Evolutionary conservation across 2,797 vertebrate species (phyloP).

Genomic region (Varecia variegata): DNA sequence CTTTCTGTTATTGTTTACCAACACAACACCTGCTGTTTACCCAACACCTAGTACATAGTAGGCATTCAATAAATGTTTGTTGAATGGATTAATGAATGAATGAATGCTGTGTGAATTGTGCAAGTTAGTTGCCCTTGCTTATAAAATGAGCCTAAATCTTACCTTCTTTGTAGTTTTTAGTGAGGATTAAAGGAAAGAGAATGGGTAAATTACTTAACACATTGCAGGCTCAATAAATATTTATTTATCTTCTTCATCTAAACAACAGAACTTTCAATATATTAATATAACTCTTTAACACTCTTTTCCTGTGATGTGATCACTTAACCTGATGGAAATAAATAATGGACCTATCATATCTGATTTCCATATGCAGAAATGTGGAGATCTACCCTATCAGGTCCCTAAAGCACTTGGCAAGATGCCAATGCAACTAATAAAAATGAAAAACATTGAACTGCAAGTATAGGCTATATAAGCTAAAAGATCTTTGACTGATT

Average conservation of each 20-base stretch:
- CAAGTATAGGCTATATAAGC: constrained; percentile 81
- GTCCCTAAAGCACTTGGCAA: constrained; percentile 77
- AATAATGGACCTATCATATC: constrained; percentile 66
- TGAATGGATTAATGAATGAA: background rate
- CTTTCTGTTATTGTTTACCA: background rate
- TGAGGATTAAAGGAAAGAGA: background rate
- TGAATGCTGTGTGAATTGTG: background rate
- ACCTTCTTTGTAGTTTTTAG: background rate
- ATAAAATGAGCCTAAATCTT: background rate
- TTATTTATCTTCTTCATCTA: background rate
- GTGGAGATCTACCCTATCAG: constrained; percentile 83
- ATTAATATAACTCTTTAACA: background rate
- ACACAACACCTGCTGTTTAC: background rate
- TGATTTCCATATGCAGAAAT: constrained; percentile 76
- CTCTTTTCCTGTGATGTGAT: constrained; percentile 64
- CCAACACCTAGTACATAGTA: background rate
- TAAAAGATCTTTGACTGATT: background rate
- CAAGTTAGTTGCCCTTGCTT: background rate
- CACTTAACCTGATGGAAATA: constrained; percentile 76
- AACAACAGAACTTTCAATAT: background rate
- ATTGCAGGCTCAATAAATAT: background rate
- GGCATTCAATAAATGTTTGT: background rate
- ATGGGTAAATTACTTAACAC: background rate
- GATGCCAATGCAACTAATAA: constrained; percentile 87
- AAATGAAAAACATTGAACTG: constrained; percentile 79